Evolutionary conservation across 2,113 vertebrate genomes (phyloP), one percentile per base, ranked within the genome.

Genomic region (Myrmecobius fasciatus): DNA sequence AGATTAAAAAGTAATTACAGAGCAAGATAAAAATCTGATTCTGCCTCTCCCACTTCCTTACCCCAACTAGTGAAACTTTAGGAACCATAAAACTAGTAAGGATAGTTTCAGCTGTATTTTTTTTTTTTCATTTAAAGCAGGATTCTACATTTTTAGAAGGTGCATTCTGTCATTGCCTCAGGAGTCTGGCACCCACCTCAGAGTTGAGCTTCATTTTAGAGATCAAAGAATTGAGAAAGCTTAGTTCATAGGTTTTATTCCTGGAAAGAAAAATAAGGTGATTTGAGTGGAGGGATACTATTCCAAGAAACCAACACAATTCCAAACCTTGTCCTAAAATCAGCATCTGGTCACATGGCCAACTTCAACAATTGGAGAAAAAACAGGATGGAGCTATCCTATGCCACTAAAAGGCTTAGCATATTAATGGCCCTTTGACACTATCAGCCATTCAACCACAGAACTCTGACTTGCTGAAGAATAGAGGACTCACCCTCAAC

Each of bases 401-500:
- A 93, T 94, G 96, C 97, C 92, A 97, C 96, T 97, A 90, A 98
- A 98, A 98, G 95, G 96, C 96, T 98, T 97, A 97, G 97, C 96
- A 94, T 98, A 96, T 96, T 97, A 97, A 93, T 97, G 91, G 96
- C 96, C 96, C 97, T 97, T 98, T 98, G 97, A 97, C 98, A 96
- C 93, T 93, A 89, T 91, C 95, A 98, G 92, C 94, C 95, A 95
- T 97, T 98, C 97, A 98, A 95, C 97, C 96, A 95, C 97, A 97
- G 97, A 96, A 98, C 95, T 97, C 94, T 98, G 97, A 98, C 96
- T 94, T 89, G 96, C 95, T 94, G 94, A 98, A 98, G 96, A 98
- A 98, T 91, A 97, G 97, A 97, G 96, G 93, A 96, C 96, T 97
- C 98, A 91, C 48, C 94, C 97, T 96, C 96, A 98, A 96, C 90